Evolutionary conservation across 2,888 invertebrate species (phyloP), one percentile per base, ranked within the genome.

Genomic region (Melanostoma mellinum): DNA sequence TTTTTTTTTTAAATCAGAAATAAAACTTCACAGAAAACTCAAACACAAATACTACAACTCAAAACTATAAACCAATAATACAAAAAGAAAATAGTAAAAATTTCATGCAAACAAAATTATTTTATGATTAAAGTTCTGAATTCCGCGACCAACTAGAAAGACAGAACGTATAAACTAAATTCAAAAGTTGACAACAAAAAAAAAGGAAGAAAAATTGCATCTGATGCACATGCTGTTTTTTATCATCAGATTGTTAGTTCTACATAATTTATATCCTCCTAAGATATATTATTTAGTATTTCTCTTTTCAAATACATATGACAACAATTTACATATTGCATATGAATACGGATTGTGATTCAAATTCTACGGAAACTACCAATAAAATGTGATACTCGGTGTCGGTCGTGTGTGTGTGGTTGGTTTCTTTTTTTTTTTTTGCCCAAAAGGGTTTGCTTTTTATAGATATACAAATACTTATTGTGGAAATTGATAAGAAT

Each of bases 191-290:
- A 20, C 20, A 20, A 20, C 20, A 55, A 36, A 36, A 38, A 61
- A 36, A 63, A 53, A 53, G 9, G 2, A 20, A 1, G 20, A 20
- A 20, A 20, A 6, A 3, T 46, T 33, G 60, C n/a, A 61, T 81
- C 72, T 67, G 56, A 72, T 61, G 48, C 20, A 60, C 72, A 67
- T 77, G 77, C 72, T 61, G 30, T 36, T 32, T 46, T 42, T 61
- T 48, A 9, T 48, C 61, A 69, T 80, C 75, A 69, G 69, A 58
- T 52, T 79, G 68, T 79, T 77, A 61, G 76, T 77, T 56, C 30
- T 20, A 20, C 20, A 20, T 20, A 20, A 1, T 20, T 20, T 35
- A 10, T 60, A 36, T 75, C 20, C 46, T 65, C 33, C 44, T 65
- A 36, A 38, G 9, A 71, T 8, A 38, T 38, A 32, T 46, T 53